These are phyloP conservation scores for Patella ulyssiponensis DNA, from an alignment of 2,888 invertebrate species.

Conservation along the genomic window DNA sequence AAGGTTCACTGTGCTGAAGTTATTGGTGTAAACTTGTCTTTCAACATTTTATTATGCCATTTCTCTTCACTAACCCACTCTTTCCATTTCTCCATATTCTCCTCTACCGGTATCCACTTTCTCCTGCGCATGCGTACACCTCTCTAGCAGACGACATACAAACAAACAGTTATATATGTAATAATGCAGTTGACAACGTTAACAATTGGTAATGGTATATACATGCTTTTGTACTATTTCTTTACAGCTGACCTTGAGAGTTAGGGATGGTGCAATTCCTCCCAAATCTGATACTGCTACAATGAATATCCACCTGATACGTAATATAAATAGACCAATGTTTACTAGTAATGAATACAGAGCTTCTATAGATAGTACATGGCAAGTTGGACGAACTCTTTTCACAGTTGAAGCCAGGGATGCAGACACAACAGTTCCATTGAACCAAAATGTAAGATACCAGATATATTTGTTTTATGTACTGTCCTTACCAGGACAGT, in stretches of 20 bases:
- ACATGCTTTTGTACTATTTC: not conserved
- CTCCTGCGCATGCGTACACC: too few relatives aligned
- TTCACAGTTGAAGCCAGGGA: constrained; percentile 51
- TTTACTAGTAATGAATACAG: constrained; percentile 48
- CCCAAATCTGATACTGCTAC: constrained; percentile 47
- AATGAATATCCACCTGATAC: constrained; percentile 53
- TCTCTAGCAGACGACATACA: too few relatives aligned
- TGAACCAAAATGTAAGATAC: constrained; percentile 44
- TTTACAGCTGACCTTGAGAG: constrained; percentile 53
- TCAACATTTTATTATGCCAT: too few relatives aligned
- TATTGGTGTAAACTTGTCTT: too few relatives aligned
- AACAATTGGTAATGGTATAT: too few relatives aligned
- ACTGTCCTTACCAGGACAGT: too few relatives aligned
- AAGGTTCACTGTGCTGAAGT: too few relatives aligned
- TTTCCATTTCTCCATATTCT: too few relatives aligned
- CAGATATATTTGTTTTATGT: not conserved
- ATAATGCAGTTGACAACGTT: too few relatives aligned
- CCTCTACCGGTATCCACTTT: too few relatives aligned
- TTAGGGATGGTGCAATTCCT: constrained; percentile 44
- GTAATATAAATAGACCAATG: constrained; percentile 58
- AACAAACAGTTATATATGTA: too few relatives aligned
- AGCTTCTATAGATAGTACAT: constrained; percentile 42
- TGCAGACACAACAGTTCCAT: constrained; percentile 40
- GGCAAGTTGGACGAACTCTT: constrained; percentile 44
- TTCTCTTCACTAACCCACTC: too few relatives aligned